phyloP scores from a whole-genome alignment of 2,888 invertebrate species.

The Trachelus tabidus region DNA sequence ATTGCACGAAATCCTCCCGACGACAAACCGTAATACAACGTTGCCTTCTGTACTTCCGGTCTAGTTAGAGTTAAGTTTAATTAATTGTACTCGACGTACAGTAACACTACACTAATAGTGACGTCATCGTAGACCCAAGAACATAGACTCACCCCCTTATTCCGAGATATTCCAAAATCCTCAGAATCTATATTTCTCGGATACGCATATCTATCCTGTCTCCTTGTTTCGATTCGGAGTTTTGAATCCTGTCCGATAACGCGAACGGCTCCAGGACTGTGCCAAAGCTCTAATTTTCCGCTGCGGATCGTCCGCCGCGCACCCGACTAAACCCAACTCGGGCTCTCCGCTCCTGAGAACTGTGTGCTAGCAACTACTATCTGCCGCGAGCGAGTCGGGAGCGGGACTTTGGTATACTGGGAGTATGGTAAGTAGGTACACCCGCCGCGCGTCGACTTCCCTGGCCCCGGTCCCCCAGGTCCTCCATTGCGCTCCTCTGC shows the following conservation, averaged over 20 bases:
- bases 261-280: background rate
- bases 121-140: background rate
- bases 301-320: background rate
- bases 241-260: background rate
- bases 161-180: background rate
- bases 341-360: constrained; percentile 35
- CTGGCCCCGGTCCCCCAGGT: constrained; percentile 34
- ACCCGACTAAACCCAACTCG: background rate
- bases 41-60: background rate
- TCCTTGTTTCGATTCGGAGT: background rate
- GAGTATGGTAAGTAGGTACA: constrained; percentile 65
- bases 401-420: constrained; percentile 60
- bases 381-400: constrained; percentile 55
- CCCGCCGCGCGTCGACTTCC: constrained; percentile 52
- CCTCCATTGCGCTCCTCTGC: constrained; percentile 23
- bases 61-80: background rate
- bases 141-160: background rate
- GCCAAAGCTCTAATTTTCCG: background rate
- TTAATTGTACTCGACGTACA: background rate
- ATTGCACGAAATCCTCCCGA: background rate
- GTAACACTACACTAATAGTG: background rate
- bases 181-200: background rate
- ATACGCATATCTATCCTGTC: background rate
- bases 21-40: background rate
- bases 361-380: constrained; percentile 59